Percentiles rank a stretch among this genome's conserved stretches.
These are phyloP conservation scores for Rallus crepitans DNA, from an alignment of 2,797 vertebrate genomes.

Conservation along the genomic window DNA sequence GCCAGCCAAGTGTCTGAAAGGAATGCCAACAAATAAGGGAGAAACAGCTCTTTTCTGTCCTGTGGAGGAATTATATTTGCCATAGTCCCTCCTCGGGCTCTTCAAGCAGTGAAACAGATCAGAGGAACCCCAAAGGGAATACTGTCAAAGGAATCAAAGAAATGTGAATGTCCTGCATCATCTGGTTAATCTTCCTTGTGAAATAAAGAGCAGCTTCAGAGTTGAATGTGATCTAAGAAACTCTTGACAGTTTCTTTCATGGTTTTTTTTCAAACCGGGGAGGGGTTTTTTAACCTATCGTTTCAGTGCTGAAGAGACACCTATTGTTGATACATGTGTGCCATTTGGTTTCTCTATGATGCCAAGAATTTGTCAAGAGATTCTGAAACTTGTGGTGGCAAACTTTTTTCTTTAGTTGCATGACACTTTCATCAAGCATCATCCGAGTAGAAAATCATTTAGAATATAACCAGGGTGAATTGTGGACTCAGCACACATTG, in stretches of 20 bases:
- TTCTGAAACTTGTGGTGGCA: not conserved
- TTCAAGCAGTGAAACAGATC: constrained; percentile 22
- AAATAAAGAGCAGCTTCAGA: constrained; percentile 30
- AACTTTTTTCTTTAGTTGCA: not conserved
- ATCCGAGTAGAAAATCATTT: constrained; percentile 2
- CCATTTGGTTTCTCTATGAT: not conserved
- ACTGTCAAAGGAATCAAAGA: constrained; percentile 38
- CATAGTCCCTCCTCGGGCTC: not conserved
- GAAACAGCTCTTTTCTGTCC: not conserved
- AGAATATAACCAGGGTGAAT: constrained; percentile 3
- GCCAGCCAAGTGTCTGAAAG: not conserved
- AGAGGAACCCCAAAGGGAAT: constrained; percentile 18
- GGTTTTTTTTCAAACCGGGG: not conserved
- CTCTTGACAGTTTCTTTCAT: constrained; percentile 32
- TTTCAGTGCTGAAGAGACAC: not conserved
- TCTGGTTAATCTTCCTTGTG: constrained; percentile 47
- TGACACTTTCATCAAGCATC: constrained; percentile 30
- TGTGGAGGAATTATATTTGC: constrained; percentile 17
- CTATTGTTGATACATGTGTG: not conserved
- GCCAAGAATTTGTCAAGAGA: not conserved
- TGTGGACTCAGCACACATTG: constrained; percentile 35
- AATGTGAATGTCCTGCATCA: constrained; percentile 27
- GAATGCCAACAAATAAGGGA: not conserved
- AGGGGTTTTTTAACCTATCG: not conserved
- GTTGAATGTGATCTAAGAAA: constrained; percentile 34